Evolutionary conservation across 2,797 vertebrate genomes (phyloP).

Genomic region (Loriculus beryllinus): DNA sequence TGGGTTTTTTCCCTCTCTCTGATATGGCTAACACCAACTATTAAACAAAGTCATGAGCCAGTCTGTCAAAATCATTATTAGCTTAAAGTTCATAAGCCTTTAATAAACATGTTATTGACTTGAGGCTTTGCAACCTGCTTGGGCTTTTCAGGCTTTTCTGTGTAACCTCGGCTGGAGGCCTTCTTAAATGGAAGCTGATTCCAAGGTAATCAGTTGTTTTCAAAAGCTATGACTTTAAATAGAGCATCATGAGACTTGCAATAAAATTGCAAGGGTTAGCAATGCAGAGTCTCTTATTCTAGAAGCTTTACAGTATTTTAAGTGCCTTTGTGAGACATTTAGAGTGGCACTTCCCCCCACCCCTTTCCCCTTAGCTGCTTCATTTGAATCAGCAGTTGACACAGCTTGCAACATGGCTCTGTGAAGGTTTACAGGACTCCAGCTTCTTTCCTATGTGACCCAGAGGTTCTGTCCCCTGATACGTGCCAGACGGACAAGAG

Average conservation of each 20-base stretch:
- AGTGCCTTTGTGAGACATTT: constrained; percentile 32
- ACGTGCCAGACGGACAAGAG: constrained; percentile 57
- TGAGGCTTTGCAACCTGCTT: background rate
- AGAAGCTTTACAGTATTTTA: constrained; percentile 19
- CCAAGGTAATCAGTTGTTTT: constrained; percentile 21
- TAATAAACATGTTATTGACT: constrained; percentile 12
- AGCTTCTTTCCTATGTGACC: constrained; percentile 43
- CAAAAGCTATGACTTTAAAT: background rate
- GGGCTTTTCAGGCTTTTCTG: background rate
- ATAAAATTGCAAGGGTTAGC: background rate
- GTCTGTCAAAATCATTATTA: background rate
- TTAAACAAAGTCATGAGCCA: background rate
- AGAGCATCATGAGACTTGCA: constrained; percentile 1
- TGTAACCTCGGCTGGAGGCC: background rate
- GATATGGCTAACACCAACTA: background rate
- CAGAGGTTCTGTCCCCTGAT: constrained; percentile 47
- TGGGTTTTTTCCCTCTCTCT: background rate
- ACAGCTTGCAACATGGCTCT: constrained; percentile 53
- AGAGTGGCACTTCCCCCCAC: background rate
- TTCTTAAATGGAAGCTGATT: background rate
- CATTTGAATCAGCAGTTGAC: constrained; percentile 1
- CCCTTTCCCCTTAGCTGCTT: background rate
- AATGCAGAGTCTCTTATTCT: background rate
- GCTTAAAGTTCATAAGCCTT: background rate
- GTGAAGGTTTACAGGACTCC: constrained; percentile 34